Evolutionary conservation across 2,113 vertebrate genomes (phyloP), one percentile per base, ranked within the genome.

Genomic region (Lepidiolamprologus cunningtoni): DNA sequence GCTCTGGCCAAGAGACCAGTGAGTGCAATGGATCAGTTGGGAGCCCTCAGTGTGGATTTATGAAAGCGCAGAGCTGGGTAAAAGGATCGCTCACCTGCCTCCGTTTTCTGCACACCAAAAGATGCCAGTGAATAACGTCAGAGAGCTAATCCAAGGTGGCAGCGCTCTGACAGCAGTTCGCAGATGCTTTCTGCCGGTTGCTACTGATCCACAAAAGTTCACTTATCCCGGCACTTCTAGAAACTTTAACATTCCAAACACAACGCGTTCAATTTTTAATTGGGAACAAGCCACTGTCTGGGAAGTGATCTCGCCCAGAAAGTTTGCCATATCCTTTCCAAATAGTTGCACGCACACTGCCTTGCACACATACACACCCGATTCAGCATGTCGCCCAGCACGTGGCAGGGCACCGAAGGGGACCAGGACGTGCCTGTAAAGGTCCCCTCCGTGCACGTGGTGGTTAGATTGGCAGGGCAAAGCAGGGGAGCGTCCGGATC

Each of bases 31-130:
- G 93, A 93, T 95, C 96, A 96, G 87, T 57, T 91, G 95, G 96
- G 97, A 97, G 94, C 93, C 88, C 92, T 93, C 86, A 95, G 93
- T 97, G 96, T 95, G 96, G 95, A 97, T 98, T 97, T 97, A 97
- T 97, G 95, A 96, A 94, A 93, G 89, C 80, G 82, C 86, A 91
- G 40, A 40, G 87, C 83, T 93, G 89, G 81, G 91, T 89, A 63
- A 85, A 87, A 93, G 96, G 96, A 97, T 97, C 96, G 94, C 95
- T 97, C 95, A 90, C 91, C 90, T 96, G 92, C 95, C 94, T 94
- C 94, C 88, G 78, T 96, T 91, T 93, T 93, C 80, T 50, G 66
- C 82, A 85, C 80, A 86, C 93, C 89, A 83, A 54, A 94, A 92
- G 96, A 96, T 89, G 97, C 89, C 95, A 94, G 95, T 94, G 91